These are phyloP conservation scores for Sphenopsis melanotis DNA, from an alignment of 2,797 vertebrate genomes.

Conservation along the genomic window DNA sequence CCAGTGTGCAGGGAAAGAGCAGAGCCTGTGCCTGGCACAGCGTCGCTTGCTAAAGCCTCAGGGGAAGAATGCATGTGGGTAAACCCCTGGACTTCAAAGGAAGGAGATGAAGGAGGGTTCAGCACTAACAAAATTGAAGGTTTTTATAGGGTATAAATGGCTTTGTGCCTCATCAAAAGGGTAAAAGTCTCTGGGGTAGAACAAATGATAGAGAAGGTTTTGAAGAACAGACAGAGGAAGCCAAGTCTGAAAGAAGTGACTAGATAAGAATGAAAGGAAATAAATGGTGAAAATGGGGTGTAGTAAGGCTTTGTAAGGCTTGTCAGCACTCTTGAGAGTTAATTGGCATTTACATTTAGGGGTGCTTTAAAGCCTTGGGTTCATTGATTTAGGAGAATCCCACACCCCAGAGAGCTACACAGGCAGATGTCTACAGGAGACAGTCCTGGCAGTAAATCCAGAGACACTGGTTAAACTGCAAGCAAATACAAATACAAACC, in stretches of 20 bases:
- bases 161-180: neutral
- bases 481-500: neutral
- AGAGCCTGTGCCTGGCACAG: neutral
- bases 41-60: neutral
- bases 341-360: neutral
- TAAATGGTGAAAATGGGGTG: neutral
- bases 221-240: neutral
- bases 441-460: neutral
- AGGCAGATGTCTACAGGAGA: neutral
- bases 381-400: neutral
- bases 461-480: neutral
- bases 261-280: neutral
- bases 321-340: neutral
- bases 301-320: neutral
- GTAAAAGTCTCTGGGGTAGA: neutral
- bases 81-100: neutral
- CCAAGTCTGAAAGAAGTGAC: neutral
- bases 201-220: conserved; percentile 21
- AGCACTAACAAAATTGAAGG: conserved; percentile 24
- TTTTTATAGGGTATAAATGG: neutral
- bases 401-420: neutral
- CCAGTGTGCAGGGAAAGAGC: neutral
- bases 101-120: neutral
- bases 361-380: neutral
- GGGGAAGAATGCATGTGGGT: neutral